These are phyloP conservation scores for Diarsia dahlii DNA, from an alignment of 2,888 invertebrate species.

Conservation along the genomic window DNA sequence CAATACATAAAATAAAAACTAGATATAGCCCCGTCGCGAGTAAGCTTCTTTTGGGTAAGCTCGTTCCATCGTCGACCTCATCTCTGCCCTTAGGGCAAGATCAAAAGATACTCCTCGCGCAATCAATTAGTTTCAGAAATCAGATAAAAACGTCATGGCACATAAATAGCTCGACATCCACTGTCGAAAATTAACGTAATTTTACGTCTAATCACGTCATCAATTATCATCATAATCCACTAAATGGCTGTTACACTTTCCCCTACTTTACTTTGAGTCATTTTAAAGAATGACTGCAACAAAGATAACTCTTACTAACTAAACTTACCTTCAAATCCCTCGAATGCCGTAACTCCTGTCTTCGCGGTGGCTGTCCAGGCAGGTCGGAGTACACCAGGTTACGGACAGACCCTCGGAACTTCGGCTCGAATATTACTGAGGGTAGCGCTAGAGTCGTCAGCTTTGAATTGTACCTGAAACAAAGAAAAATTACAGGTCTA, in stretches of 20 bases:
- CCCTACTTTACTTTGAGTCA: too few species aligned
- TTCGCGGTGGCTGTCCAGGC: slow-evolving; percentile 93
- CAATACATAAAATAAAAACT: not conserved
- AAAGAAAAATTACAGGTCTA: slow-evolving; percentile 30
- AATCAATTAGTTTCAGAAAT: not conserved
- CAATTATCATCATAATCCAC: too few species aligned
- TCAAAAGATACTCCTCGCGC: not conserved
- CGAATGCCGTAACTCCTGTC: slow-evolving; percentile 96
- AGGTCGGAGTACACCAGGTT: slow-evolving; percentile 97
- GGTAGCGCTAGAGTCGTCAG: slow-evolving; percentile 96
- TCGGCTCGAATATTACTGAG: slow-evolving; percentile 97
- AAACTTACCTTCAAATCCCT: slow-evolving; percentile 94
- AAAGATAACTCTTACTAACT: not conserved
- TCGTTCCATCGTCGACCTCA: too few species aligned
- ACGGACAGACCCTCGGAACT: slow-evolving; percentile 97
- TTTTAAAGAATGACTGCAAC: too few species aligned
- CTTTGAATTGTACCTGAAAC: slow-evolving; percentile 94
- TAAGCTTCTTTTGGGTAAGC: too few species aligned
- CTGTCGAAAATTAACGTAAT: not conserved
- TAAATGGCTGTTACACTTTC: not conserved
- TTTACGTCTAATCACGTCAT: too few species aligned
- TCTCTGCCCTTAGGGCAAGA: too few species aligned
- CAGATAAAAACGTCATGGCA: not conserved
- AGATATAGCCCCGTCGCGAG: too few species aligned
- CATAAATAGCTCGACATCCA: not conserved